Percentiles rank a stretch among this genome's conserved stretches.
Conservation (phyloP, 2,797 vertebrate species). For the Melanotaenia maccullochi region DNA sequence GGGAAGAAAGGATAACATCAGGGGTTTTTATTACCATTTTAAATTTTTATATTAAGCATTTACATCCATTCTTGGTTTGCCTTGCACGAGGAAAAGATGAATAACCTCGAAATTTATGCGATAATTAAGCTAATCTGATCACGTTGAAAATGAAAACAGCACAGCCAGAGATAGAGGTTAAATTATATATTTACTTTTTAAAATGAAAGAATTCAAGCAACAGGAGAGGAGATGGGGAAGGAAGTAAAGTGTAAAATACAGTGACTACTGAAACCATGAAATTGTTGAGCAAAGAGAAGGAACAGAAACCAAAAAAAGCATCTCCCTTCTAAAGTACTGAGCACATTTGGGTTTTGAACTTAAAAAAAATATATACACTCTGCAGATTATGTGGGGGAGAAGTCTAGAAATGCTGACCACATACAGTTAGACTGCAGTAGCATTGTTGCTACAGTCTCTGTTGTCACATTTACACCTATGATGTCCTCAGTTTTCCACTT, state of each 20-base stretch:
- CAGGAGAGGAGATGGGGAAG: conserved; percentile 14
- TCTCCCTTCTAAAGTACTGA: neutral
- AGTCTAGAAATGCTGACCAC: neutral
- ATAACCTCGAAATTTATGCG: conserved; percentile 29
- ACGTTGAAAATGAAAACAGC: conserved; percentile 33
- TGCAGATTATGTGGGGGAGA: neutral
- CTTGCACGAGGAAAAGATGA: conserved; percentile 21
- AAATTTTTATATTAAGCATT: conserved; percentile 21
- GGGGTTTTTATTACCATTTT: conserved; percentile 19
- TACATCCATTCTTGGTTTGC: conserved; percentile 18
- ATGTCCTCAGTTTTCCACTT: neutral
- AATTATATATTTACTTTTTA: conserved; percentile 59
- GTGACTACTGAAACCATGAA: neutral
- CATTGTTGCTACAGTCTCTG: neutral
- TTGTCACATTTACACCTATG: too few species aligned
- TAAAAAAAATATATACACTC: too few species aligned
- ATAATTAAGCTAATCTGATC: conserved; percentile 58
- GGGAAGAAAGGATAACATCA: conserved; percentile 8
- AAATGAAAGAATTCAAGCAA: conserved; percentile 22
- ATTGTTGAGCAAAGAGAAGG: neutral
- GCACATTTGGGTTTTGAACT: too few species aligned
- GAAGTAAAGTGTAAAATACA: conserved; percentile 26
- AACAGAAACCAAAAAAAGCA: neutral
- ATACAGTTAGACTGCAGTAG: neutral
- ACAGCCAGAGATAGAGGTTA: conserved; percentile 24